Conservation (phyloP, 2,797 vertebrate species). For the Champsocephalus gunnari region DNA sequence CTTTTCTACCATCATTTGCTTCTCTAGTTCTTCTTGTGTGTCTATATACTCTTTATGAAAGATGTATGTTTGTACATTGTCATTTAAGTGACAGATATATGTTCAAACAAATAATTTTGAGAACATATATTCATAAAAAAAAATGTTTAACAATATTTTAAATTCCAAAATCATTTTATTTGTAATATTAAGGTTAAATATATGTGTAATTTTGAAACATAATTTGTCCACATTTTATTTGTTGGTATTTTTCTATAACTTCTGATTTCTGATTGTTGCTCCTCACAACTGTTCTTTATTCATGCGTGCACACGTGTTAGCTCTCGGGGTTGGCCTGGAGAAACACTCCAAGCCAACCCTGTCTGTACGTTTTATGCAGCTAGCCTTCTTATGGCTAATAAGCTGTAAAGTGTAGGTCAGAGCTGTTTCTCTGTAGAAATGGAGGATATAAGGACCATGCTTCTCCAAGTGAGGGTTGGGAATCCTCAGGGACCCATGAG, state of each 20-base stretch:
- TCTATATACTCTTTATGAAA: too few species aligned
- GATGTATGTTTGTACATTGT: too few species aligned
- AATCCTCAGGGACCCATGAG: constrained; percentile 40
- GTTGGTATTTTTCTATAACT: too few species aligned
- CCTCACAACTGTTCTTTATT: constrained; percentile 12
- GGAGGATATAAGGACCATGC: constrained; percentile 55
- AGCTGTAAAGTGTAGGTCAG: constrained; percentile 80
- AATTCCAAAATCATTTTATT: too few species aligned
- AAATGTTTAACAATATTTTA: too few species aligned
- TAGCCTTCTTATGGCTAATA: constrained; percentile 71
- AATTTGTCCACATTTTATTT: background rate
- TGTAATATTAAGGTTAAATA: background rate
- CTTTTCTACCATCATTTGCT: background rate
- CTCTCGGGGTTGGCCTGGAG: constrained; percentile 41
- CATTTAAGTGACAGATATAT: too few species aligned
- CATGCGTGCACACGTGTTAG: constrained; percentile 26
- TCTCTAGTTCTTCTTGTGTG: background rate
- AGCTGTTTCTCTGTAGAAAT: constrained; percentile 40
- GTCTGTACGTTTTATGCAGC: constrained; percentile 66
- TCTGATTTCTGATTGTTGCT: background rate
- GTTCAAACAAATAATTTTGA: too few species aligned
- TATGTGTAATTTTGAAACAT: background rate
- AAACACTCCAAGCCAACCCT: constrained; percentile 34
- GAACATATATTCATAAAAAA: too few species aligned
- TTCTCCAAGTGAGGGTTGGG: constrained; percentile 28